Percentiles rank a stretch among this genome's conserved stretches.
phyloP scores from a whole-genome alignment of 1,140 invertebrate genomes.

The Drosophila persimilis region DNA sequence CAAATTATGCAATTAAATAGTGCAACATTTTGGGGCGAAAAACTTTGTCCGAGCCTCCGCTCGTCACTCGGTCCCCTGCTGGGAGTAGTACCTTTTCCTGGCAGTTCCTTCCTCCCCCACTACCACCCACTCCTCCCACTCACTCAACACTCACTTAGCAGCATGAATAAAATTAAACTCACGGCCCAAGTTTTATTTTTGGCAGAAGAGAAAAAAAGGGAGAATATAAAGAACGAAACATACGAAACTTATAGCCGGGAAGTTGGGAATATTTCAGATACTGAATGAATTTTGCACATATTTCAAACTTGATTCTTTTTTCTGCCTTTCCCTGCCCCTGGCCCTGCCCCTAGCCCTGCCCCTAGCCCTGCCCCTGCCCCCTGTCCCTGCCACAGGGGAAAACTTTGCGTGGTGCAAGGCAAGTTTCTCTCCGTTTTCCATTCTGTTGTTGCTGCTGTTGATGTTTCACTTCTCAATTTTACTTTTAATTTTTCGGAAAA shows the following conservation, averaged over 20 bases:
- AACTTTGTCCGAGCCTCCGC: constrained; percentile 44
- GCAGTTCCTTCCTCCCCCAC: background rate
- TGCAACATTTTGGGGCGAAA: constrained; percentile 58
- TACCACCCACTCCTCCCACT: constrained; percentile 8
- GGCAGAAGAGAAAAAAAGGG: constrained; percentile 30
- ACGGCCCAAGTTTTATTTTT: constrained; percentile 67
- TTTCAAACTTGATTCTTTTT: constrained; percentile 71
- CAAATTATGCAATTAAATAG: constrained; percentile 80
- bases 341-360: background rate
- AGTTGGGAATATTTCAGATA: constrained; percentile 78
- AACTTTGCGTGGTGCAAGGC: constrained; percentile 53
- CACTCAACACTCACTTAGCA: constrained; percentile 75
- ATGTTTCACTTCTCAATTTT: constrained; percentile 66
- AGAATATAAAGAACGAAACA: constrained; percentile 23
- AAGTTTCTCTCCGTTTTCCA: constrained; percentile 36
- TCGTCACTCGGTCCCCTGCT: background rate
- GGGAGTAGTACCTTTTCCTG: background rate
- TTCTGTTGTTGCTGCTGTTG: constrained; percentile 42
- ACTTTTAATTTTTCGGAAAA: constrained; percentile 69
- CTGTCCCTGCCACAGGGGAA: constrained; percentile 11
- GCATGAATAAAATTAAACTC: constrained; percentile 80
- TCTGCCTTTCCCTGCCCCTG: constrained; percentile 8
- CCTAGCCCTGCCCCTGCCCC: background rate
- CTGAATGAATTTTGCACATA: constrained; percentile 78
- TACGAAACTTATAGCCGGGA: constrained; percentile 62